A percentile compares a stretch with the other conserved stretches of the same genome.
These are phyloP conservation scores for Myoxocephalus aenaeus DNA, from an alignment of 2,797 vertebrate genomes.

Conservation along the genomic window DNA sequence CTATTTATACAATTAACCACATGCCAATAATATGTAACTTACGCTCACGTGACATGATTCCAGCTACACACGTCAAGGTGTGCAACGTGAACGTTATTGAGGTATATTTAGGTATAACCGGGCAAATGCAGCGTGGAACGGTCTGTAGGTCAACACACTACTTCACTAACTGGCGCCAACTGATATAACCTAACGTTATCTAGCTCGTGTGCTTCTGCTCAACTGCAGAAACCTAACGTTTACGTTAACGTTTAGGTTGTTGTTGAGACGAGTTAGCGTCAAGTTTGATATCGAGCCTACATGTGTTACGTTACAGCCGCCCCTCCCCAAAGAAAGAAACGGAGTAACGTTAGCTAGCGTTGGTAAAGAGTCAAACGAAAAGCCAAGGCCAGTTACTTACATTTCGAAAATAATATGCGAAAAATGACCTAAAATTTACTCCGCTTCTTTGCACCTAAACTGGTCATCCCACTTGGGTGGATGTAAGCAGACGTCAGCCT, in stretches of 20 bases:
- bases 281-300: slow-evolving; percentile 6
- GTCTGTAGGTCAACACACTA: not conserved
- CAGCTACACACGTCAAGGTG: not conserved
- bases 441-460: slow-evolving; percentile 8
- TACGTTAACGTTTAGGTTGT: no score
- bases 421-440: slow-evolving; percentile 8
- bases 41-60: no score
- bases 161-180: not conserved
- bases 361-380: not conserved
- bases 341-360: not conserved
- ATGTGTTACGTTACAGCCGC: not conserved
- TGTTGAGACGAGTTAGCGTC: slow-evolving; percentile 16
- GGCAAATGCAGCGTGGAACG: no score
- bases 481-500: not conserved
- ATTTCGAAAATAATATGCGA: not conserved
- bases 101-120: not conserved
- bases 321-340: not conserved
- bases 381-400: not conserved
- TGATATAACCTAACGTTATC: not conserved
- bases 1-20: not conserved
- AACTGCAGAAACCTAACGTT: not conserved
- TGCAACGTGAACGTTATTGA: not conserved
- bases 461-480: not conserved
- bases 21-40: not conserved
- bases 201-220: not conserved